Percentiles rank a stretch among this genome's conserved stretches.
phyloP scores from a whole-genome alignment of 2,113 vertebrate genomes.

The Datnioides undecimradiatus region DNA sequence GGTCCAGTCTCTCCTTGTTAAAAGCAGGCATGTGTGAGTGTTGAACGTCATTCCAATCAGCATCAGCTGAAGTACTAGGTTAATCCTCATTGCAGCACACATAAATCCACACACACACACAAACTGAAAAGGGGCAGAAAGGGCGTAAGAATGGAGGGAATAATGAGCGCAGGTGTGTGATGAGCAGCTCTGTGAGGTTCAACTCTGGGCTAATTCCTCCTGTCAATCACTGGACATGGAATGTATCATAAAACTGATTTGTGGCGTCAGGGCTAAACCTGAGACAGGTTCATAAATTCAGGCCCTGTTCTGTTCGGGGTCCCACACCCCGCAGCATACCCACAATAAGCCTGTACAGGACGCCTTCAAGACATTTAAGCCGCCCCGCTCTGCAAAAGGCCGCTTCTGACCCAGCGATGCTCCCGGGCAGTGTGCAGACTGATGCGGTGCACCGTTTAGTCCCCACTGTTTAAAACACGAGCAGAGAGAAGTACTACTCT shows the following conservation, averaged over 20 bases:
- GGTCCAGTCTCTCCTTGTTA: constrained; percentile 10
- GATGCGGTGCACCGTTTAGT: too few species aligned
- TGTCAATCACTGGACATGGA: constrained; percentile 46
- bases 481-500: too few species aligned
- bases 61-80: constrained; percentile 75
- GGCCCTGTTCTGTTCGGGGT: constrained; percentile 19
- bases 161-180: constrained; percentile 40
- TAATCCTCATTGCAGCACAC: constrained; percentile 75
- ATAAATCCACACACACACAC: constrained; percentile 47
- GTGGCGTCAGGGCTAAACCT: constrained; percentile 21
- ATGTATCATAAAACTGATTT: constrained; percentile 33
- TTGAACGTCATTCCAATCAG: constrained; percentile 77
- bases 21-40: constrained; percentile 49
- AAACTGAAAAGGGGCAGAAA: not conserved
- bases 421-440: too few species aligned
- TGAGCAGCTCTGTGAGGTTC: constrained; percentile 27
- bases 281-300: constrained; percentile 37
- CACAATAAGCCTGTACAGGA: not conserved
- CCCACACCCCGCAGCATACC: not conserved
- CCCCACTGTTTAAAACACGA: too few species aligned
- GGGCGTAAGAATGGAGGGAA: not conserved
- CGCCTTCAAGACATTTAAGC: not conserved
- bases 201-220: constrained; percentile 33
- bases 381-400: too few species aligned
- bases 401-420: too few species aligned